Percentiles rank a stretch among this genome's conserved stretches.
These are phyloP conservation scores for Lycaon pictus DNA, from an alignment of 2,113 vertebrate species.

Conservation along the genomic window DNA sequence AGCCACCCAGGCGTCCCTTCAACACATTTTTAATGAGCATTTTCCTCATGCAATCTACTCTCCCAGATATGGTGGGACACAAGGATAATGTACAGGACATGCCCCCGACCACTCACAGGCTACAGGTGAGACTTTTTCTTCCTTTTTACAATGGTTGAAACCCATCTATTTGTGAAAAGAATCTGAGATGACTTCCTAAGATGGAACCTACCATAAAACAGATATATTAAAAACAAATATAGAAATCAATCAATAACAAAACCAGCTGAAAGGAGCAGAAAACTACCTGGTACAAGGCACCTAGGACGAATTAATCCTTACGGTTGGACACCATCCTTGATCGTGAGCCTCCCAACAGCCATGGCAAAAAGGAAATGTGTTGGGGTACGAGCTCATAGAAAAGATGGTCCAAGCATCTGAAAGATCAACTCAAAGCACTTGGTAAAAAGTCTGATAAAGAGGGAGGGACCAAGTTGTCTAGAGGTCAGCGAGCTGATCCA, in stretches of 20 bases:
- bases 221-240: neutral
- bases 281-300: neutral
- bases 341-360: neutral
- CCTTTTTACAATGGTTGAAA: conserved; percentile 9
- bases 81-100: neutral
- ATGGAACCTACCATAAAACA: neutral
- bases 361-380: neutral
- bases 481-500: neutral
- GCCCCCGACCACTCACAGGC: neutral
- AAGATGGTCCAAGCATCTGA: neutral
- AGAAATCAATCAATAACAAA: neutral
- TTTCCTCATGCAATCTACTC: neutral
- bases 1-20: no score
- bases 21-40: neutral
- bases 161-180: neutral
- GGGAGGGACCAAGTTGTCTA: neutral
- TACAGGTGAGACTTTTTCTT: neutral
- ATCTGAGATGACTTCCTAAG: neutral
- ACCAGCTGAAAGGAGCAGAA: neutral
- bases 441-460: neutral
- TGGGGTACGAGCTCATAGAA: neutral
- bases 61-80: neutral
- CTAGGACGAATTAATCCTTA: neutral
- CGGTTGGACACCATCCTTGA: neutral
- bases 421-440: neutral